Base-by-base conservation (phyloP, 2,113 vertebrate species). In the Todiramphus chloris region DNA sequence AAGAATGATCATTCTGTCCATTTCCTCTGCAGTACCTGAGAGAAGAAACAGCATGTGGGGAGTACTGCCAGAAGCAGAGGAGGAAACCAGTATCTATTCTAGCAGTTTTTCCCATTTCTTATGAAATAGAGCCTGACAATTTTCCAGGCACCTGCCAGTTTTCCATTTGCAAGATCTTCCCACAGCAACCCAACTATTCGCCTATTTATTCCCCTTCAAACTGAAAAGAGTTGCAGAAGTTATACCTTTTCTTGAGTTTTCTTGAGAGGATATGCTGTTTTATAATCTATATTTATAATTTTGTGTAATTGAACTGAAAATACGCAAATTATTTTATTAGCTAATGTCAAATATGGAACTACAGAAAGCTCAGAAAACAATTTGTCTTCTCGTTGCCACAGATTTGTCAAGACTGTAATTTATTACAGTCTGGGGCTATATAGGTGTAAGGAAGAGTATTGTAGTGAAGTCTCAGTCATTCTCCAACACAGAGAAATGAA, bases 361-460 rank as follows among this genome's bases (percentile, higher is more conserved):
- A 91, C 81, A 96, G 78, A 97, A 95, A 94, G 50, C 64, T 81
- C 56, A 81, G 73, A 69, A 94, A 93, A 96, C 89, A 94, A 89
- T 92, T 95, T 46, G 68, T 89, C 60, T 84, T 35, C 48, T 95
- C 24, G 83, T 91, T 81, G 87, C 77, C 80, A 64, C 39, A 83
- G 62, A 95, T 94, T 95, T 96, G 95, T 80, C 95, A 95, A 92
- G 86, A 56, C 43, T 68, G 31, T 59, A 91, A 89, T 79, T 91
- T 87, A 79, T 75, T 91, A 67, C 39, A 78, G 64, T 94, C 51
- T 78, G 64, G 69, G 87, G 64, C 64, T 92, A 50, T 64, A 63
- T 8, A 89, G 73, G 43, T 91, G 72, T 75, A 89, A 94, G 77
- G 39, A 91, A 94, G 83, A 5, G 2, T 60, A 89, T 60, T 82